Conservation (phyloP, 2,113 vertebrate genomes). For the Syrmaticus mikado region DNA sequence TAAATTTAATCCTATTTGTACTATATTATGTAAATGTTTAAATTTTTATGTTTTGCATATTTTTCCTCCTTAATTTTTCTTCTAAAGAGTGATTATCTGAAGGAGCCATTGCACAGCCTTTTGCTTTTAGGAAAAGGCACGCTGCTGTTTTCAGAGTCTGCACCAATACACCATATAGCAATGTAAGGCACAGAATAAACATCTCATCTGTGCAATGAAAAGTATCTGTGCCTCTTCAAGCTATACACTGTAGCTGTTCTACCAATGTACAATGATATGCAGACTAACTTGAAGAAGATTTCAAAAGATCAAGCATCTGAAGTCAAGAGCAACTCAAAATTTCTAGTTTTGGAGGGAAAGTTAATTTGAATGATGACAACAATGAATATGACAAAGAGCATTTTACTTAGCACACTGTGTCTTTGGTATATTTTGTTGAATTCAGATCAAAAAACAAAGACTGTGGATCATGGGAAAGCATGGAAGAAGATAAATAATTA, state of each 20-base stretch:
- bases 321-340: background rate
- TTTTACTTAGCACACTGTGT: background rate
- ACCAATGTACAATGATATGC: background rate
- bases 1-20: background rate
- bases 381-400: background rate
- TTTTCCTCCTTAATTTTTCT: background rate
- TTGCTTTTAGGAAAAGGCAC: background rate
- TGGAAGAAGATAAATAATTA: background rate
- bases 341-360: background rate
- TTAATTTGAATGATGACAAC: background rate
- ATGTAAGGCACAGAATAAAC: background rate
- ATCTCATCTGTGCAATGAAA: background rate
- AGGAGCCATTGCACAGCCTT: background rate
- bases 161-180: background rate
- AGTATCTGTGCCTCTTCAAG: background rate
- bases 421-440: background rate
- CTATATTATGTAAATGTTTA: background rate
- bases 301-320: background rate
- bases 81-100: background rate
- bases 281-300: background rate
- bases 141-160: background rate
- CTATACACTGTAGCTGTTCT: background rate
- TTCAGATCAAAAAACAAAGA: background rate
- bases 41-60: background rate
- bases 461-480: background rate